Evolutionary conservation across 64 coral and sea anemone species (phyloP).

Genomic region (Porites australiensis): DNA sequence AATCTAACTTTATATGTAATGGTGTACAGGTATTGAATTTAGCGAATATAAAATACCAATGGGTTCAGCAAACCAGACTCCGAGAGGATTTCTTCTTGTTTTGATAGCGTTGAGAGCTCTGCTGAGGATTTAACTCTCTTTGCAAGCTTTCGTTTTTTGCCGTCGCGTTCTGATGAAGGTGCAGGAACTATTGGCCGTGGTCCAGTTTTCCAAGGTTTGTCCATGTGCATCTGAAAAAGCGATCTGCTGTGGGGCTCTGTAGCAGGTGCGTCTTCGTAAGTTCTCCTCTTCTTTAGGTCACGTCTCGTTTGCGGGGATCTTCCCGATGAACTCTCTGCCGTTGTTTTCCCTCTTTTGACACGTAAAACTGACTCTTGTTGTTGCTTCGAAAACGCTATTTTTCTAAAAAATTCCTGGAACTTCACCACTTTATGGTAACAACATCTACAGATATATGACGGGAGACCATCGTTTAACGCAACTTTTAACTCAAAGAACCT

Average conservation of each 20-base stretch:
- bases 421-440: conserved; percentile 42
- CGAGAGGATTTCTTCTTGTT: conserved; percentile 54
- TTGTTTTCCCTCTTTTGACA: conserved; percentile 47
- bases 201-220: conserved; percentile 13
- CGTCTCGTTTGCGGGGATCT: conserved; percentile 35
- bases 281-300: conserved; percentile 42
- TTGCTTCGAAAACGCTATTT: conserved; percentile 29
- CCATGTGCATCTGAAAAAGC: conserved; percentile 21
- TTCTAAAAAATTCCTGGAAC: conserved; percentile 47
- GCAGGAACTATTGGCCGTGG: conserved; percentile 49
- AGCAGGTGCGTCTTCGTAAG: conserved; percentile 17
- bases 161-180: conserved; percentile 42
- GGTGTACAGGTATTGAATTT: too few species aligned
- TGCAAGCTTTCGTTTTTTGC: conserved; percentile 43
- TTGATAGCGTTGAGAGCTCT: conserved; percentile 31
- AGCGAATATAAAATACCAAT: too few species aligned
- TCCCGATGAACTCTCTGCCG: conserved; percentile 45
- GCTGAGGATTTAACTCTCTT: conserved; percentile 1
- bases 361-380: conserved; percentile 3
- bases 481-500: conserved; percentile 50
- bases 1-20: too few species aligned
- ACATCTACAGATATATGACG: conserved; percentile 44
- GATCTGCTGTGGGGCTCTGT: conserved; percentile 2
- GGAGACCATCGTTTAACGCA: background rate
- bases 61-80: conserved; percentile 57